phyloP scores from a whole-genome alignment of 2,888 invertebrate species.

The Scaptodrosophila latifasciaeformis region DNA sequence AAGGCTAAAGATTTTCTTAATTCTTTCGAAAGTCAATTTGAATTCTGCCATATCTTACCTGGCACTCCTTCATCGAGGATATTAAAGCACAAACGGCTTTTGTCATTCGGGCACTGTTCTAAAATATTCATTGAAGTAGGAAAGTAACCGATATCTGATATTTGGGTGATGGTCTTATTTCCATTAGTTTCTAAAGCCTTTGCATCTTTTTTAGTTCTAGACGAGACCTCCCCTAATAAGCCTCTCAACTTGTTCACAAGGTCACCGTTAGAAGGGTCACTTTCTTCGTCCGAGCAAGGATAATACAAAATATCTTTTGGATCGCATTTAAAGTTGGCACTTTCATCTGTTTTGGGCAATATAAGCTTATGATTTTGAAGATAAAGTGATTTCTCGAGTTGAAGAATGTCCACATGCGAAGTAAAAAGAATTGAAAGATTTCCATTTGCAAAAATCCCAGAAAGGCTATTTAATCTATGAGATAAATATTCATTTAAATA shows the following conservation, averaged over 20 bases:
- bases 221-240: not conserved
- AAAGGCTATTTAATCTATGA: conserved; percentile 58
- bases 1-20: conserved; percentile 40
- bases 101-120: conserved; percentile 50
- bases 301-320: not conserved
- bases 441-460: conserved; percentile 57
- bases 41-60: conserved; percentile 40
- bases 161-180: not conserved
- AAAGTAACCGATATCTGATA: conserved; percentile 42
- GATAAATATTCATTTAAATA: not conserved
- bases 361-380: conserved; percentile 49
- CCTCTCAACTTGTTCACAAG: conserved; percentile 3
- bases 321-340: not conserved
- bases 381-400: conserved; percentile 39
- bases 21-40: not conserved
- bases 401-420: conserved; percentile 60
- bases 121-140: conserved; percentile 47
- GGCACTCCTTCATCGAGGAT: conserved; percentile 59
- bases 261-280: not conserved
- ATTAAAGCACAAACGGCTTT: conserved; percentile 58
- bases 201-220: not conserved
- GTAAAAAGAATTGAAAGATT: conserved; percentile 69
- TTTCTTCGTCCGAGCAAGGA: not conserved
- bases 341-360: conserved; percentile 26
- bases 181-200: not conserved